These are phyloP conservation scores for Platyura marginata DNA, from an alignment of 1,140 invertebrate species.

Conservation along the genomic window DNA sequence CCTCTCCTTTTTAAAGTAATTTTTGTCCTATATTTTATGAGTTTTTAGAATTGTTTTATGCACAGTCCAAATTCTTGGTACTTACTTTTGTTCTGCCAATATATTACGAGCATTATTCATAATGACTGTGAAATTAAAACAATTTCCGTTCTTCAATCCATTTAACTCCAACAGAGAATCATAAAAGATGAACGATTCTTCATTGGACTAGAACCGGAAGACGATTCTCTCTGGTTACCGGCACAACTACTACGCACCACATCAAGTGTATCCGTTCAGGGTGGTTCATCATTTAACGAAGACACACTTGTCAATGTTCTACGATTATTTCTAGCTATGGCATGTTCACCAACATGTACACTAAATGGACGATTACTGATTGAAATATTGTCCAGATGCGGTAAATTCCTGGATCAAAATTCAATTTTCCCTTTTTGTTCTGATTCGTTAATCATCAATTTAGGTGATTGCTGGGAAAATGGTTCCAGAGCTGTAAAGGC, in stretches of 20 bases:
- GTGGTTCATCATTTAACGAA: conserved; percentile 48
- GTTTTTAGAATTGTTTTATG: no score
- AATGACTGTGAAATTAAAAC: no score
- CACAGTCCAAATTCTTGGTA: no score
- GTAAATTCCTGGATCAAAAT: conserved; percentile 9
- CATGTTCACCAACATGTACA: conserved; percentile 59
- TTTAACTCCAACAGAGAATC: no score
- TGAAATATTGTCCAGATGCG: conserved; percentile 48
- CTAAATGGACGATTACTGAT: conserved; percentile 62
- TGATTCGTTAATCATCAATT: not conserved
- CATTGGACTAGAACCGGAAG: conserved; percentile 75
- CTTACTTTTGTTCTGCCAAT: no score
- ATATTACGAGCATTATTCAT: no score
- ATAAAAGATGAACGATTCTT: conserved; percentile 80
- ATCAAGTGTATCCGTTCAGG: conserved; percentile 50
- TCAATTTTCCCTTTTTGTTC: not conserved
- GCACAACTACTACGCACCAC: conserved; percentile 73
- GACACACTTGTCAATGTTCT: conserved; percentile 35
- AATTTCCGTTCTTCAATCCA: no score
- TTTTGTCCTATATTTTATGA: no score
- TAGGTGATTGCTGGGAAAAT: conserved; percentile 41
- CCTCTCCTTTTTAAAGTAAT: no score
- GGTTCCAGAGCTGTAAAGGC: conserved; percentile 59
- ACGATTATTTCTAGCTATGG: conserved; percentile 57
- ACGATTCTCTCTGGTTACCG: conserved; percentile 78